A percentile compares a stretch with the other conserved stretches of the same genome.
These are phyloP conservation scores for Parotocinclus haroldoi DNA, from an alignment of 2,797 vertebrate genomes.

Conservation along the genomic window DNA sequence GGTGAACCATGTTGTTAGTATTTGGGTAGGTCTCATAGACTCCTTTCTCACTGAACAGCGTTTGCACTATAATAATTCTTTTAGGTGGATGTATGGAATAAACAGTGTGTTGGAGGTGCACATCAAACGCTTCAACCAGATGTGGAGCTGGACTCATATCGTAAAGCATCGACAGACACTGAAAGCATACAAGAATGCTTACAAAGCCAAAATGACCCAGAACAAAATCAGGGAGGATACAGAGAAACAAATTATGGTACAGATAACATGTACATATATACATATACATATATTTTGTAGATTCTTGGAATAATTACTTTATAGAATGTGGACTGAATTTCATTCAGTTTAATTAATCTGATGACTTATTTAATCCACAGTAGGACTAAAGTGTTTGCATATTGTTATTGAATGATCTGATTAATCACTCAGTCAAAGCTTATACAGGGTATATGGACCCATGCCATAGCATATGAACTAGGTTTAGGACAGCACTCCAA, in stretches of 20 bases:
- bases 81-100: constrained; percentile 87
- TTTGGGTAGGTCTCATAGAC: too few relatives aligned
- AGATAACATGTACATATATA: constrained; percentile 2
- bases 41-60: background rate
- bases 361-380: too few relatives aligned
- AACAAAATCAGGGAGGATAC: constrained; percentile 75
- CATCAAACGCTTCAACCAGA: constrained; percentile 69
- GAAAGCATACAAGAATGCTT: constrained; percentile 78
- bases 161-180: constrained; percentile 77
- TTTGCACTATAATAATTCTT: constrained; percentile 20
- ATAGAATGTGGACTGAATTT: too few relatives aligned
- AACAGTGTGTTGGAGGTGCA: constrained; percentile 86
- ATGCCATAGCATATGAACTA: too few relatives aligned
- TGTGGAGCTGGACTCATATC: constrained; percentile 90
- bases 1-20: background rate
- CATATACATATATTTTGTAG: too few relatives aligned
- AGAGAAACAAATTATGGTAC: constrained; percentile 82
- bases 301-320: too few relatives aligned
- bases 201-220: constrained; percentile 81
- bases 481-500: too few relatives aligned
- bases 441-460: too few relatives aligned
- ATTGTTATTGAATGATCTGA: too few relatives aligned
- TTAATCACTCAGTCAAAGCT: too few relatives aligned
- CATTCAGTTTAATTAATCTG: too few relatives aligned
- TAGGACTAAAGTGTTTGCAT: too few relatives aligned